Conservation (phyloP, 2,888 invertebrate genomes). For the Ptilodon capucinus region DNA sequence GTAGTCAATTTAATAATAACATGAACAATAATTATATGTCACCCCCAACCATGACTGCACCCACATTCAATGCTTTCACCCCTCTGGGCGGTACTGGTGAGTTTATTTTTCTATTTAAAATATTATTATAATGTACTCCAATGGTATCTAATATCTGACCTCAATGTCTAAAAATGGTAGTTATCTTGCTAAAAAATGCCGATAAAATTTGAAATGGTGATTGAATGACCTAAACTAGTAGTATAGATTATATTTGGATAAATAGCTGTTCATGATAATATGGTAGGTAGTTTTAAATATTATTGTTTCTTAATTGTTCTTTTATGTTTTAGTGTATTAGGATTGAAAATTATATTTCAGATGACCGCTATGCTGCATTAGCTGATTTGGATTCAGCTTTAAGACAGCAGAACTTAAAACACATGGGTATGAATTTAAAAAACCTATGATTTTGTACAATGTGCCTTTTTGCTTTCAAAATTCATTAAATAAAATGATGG, state of each 20-base stretch:
- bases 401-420: constrained; percentile 81
- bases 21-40: constrained; percentile 61
- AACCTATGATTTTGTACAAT: not conserved
- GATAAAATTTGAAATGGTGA: too few species aligned
- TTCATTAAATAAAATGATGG: not conserved
- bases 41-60: constrained; percentile 70
- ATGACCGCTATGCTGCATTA: constrained; percentile 97
- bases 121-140: too few species aligned
- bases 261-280: not conserved
- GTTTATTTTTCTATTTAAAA: constrained; percentile 27
- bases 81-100: constrained; percentile 57
- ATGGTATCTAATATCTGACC: too few species aligned
- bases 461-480: not conserved
- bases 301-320: too few species aligned
- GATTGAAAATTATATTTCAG: constrained; percentile 48
- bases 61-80: constrained; percentile 59
- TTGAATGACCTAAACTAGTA: too few species aligned
- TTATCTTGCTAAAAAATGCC: too few species aligned
- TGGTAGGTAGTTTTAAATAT: not conserved
- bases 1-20: constrained; percentile 73
- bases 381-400: constrained; percentile 94
- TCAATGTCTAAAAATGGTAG: too few species aligned
- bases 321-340: not conserved
- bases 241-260: too few species aligned
- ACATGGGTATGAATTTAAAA: constrained; percentile 57